These are phyloP conservation scores for Pygathrix nemaeus DNA, from an alignment of 2,113 vertebrate species.

Conservation along the genomic window DNA sequence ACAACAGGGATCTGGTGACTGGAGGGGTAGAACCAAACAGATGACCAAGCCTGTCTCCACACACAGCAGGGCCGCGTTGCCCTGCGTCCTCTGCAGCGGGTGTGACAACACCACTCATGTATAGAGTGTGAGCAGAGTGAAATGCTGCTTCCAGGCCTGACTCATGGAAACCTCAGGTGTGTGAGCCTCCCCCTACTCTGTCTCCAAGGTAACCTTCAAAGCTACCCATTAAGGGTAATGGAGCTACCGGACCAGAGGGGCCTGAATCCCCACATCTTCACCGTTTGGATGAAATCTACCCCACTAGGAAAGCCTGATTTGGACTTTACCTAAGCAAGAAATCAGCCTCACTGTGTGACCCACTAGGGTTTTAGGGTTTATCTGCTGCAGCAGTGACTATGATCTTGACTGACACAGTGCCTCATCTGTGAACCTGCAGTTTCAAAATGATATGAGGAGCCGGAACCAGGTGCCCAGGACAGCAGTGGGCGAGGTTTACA, in stretches of 20 bases:
- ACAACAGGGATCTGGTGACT: background rate
- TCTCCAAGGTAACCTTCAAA: background rate
- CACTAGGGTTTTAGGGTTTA: background rate
- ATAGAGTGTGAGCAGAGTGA: background rate
- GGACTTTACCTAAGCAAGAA: background rate
- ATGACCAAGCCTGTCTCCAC: too few relatives aligned
- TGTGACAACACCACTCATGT: too few relatives aligned
- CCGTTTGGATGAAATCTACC: background rate
- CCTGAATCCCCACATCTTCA: background rate
- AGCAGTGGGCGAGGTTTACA: background rate
- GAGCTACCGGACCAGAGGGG: too few relatives aligned
- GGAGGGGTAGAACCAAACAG: too few relatives aligned
- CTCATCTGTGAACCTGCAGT: background rate
- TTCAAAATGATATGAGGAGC: background rate
- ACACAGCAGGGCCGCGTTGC: too few relatives aligned
- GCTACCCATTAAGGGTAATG: background rate
- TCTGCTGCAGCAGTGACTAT: background rate
- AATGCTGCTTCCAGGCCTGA: background rate
- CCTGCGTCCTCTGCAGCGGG: too few relatives aligned
- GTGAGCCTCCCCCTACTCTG: background rate
- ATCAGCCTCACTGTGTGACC: background rate
- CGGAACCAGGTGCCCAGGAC: background rate
- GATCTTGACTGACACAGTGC: background rate
- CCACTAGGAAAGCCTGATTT: background rate
- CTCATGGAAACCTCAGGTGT: background rate